phyloP scores from a whole-genome alignment of 1,140 invertebrate genomes.

The Diorhabda sublineata region DNA sequence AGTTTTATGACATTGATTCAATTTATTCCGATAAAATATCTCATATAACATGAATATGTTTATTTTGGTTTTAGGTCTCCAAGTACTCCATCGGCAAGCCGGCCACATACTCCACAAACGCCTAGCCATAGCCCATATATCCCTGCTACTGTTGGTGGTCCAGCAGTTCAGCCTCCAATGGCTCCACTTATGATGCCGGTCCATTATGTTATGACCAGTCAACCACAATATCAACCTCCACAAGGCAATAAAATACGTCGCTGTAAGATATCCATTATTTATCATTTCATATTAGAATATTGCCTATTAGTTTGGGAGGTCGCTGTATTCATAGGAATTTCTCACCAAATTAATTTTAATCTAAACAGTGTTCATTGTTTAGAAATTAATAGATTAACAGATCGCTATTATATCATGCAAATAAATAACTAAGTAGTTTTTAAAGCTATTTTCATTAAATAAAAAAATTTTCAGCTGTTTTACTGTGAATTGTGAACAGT shows the following conservation, averaged over 20 bases:
- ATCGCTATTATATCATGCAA: too few relatives aligned
- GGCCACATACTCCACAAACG: conserved; percentile 82
- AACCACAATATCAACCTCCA: conserved; percentile 42
- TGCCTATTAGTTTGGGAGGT: too few relatives aligned
- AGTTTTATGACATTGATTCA: not conserved
- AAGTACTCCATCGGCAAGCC: conserved; percentile 61
- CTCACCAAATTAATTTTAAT: too few relatives aligned
- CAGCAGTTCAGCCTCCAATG: conserved; percentile 41
- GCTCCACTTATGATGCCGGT: conserved; percentile 45
- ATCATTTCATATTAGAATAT: not conserved
- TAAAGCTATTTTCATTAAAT: too few relatives aligned
- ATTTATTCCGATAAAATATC: not conserved
- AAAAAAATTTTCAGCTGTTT: too few relatives aligned
- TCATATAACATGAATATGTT: not conserved
- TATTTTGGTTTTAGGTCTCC: conserved; percentile 52
- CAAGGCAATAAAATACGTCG: conserved; percentile 43
- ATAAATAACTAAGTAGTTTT: too few relatives aligned
- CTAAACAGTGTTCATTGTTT: too few relatives aligned
- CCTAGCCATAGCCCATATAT: conserved; percentile 53
- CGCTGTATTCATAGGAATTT: too few relatives aligned
- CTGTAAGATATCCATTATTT: conserved; percentile 30
- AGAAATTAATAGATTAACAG: too few relatives aligned
- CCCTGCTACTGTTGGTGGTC: conserved; percentile 34
- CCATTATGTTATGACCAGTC: conserved; percentile 39
- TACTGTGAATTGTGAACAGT: too few relatives aligned